These are phyloP conservation scores for Galerucella pusilla DNA, from an alignment of 2,888 invertebrate genomes.

Conservation along the genomic window DNA sequence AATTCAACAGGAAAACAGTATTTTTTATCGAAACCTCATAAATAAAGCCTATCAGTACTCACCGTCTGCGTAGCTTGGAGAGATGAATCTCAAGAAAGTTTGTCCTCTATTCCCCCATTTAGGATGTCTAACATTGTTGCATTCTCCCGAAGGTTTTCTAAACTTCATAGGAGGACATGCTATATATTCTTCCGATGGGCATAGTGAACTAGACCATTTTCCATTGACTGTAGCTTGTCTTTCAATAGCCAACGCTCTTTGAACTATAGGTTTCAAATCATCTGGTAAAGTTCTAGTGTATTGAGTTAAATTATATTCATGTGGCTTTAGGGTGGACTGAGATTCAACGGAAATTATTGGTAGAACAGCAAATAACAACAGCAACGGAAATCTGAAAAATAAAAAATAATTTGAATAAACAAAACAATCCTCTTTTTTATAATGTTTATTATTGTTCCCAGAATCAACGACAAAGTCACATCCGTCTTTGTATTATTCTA, in stretches of 20 bases:
- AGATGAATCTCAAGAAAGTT: conserved; percentile 78
- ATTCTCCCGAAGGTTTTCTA: conserved; percentile 83
- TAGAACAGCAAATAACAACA: conserved; percentile 34
- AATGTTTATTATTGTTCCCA: not conserved
- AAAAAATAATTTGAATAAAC: not conserved
- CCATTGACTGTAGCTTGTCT: conserved; percentile 38
- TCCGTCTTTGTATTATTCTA: not conserved
- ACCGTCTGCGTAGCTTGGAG: conserved; percentile 81
- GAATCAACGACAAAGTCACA: not conserved
- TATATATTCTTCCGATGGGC: conserved; percentile 66
- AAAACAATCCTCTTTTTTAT: not conserved
- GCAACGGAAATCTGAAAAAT: conserved; percentile 35
- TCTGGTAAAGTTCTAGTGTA: conserved; percentile 60
- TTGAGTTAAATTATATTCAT: conserved; percentile 56
- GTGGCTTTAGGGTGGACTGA: conserved; percentile 21
- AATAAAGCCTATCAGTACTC: conserved; percentile 56
- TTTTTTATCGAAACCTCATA: too few relatives aligned
- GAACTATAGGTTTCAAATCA: conserved; percentile 58
- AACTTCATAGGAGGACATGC: conserved; percentile 87
- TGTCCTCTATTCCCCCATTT: conserved; percentile 86
- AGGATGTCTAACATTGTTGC: conserved; percentile 89
- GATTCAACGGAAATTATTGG: conserved; percentile 25
- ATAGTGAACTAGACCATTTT: conserved; percentile 46
- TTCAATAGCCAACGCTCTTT: conserved; percentile 59
- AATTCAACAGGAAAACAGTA: too few relatives aligned